Conservation (phyloP, 2,113 vertebrate genomes). For the Melospiza georgiana region DNA sequence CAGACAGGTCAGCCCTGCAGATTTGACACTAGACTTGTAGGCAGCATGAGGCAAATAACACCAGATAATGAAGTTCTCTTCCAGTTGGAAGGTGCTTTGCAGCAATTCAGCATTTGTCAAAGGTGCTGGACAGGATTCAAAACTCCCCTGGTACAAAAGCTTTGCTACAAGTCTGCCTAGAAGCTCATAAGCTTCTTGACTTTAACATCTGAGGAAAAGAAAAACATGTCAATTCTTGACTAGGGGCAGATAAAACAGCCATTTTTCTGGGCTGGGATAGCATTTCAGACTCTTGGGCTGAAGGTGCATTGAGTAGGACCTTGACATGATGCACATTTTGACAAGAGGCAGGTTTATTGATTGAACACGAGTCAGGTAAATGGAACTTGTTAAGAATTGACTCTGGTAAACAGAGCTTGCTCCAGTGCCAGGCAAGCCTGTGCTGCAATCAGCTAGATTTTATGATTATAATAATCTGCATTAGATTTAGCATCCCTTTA, state of each 20-base stretch:
- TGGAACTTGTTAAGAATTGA: not conserved
- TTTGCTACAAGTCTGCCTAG: not conserved
- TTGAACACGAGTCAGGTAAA: not conserved
- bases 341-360: slow-evolving; percentile 5
- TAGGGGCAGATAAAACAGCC: not conserved
- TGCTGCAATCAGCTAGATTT: not conserved
- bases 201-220: not conserved
- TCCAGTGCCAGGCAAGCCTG: not conserved
- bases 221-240: not conserved
- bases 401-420: not conserved
- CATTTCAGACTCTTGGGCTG: not conserved
- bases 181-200: not conserved
- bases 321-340: not conserved
- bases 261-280: not conserved
- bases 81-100: not conserved
- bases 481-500: not conserved
- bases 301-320: not conserved
- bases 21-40: not conserved
- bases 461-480: not conserved
- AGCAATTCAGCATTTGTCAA: not conserved
- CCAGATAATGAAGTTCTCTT: not conserved
- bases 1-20: not conserved
- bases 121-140: not conserved
- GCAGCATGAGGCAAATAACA: not conserved
- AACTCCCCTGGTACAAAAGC: not conserved